Conservation (phyloP, 2,113 vertebrate genomes). For the Tetraodon nigroviridis region DNA sequence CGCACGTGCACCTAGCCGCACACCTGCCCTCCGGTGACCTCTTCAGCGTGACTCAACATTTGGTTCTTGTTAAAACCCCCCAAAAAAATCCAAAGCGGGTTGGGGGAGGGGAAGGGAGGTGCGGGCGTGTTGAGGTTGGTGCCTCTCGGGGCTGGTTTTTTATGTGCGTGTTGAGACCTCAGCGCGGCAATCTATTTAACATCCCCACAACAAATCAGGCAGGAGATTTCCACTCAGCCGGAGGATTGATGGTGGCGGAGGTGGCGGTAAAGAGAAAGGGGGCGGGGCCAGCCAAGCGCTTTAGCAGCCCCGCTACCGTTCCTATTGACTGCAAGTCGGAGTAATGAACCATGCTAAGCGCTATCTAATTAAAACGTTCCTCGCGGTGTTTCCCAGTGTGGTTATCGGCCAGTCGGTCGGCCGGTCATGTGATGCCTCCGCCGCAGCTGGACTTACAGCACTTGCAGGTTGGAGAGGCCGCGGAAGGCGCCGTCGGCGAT, state of each 20-base stretch:
- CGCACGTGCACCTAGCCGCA: constrained; percentile 51
- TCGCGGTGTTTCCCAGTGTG: too few species aligned
- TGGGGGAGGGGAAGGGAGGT: not conserved
- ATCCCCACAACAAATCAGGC: constrained; percentile 59
- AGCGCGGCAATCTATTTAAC: constrained; percentile 52
- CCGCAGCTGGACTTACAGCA: constrained; percentile 75
- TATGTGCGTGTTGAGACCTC: constrained; percentile 48
- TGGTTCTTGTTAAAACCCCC: constrained; percentile 65
- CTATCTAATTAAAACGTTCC: too few species aligned
- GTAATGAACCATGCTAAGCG: not conserved
- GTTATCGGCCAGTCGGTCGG: too few species aligned
- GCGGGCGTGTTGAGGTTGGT: constrained; percentile 39
- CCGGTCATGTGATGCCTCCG: too few species aligned
- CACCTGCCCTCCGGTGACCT: constrained; percentile 70
- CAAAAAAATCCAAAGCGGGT: constrained; percentile 20
- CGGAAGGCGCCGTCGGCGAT: constrained; percentile 94
- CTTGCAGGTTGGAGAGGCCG: constrained; percentile 86
- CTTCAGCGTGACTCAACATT: constrained; percentile 54
- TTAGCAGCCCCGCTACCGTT: not conserved
- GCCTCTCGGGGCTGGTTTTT: constrained; percentile 30
- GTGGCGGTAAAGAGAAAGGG: not conserved
- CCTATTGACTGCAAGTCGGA: not conserved
- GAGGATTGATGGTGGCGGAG: constrained; percentile 24
- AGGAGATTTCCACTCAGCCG: constrained; percentile 55
- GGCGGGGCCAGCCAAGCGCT: not conserved